Evolutionary conservation across 2,113 vertebrate genomes (phyloP), one percentile per base, ranked within the genome.

Genomic region (Pogonocichla stellata): DNA sequence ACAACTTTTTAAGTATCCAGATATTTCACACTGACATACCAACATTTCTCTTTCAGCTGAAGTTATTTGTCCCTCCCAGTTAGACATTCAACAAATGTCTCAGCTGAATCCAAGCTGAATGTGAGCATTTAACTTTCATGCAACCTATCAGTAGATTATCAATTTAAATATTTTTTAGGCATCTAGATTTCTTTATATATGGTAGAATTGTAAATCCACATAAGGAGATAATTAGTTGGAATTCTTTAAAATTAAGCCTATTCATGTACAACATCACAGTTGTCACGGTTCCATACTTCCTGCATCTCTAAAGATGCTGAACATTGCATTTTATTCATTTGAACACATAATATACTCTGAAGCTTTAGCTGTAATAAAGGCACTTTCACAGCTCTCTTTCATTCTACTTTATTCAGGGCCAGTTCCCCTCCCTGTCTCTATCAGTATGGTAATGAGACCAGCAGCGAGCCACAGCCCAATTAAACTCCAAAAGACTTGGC

Each of bases 371-470:
- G 47, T 34, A 85, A 61, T 69, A 87, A 73, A 87, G 50, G 38
- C 73, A 87, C 25, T 53, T 62, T 88, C 54, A 43, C 15, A 62
- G 51, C 34, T 86, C 51, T 66, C 14, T 78, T 94, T 80, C 53
- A 56, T 74, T 90, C 34, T 62, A 53, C 54, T 73, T 51, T 72
- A 54, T 62, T 92, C 69, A 87, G 18, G 7, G 81, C 91, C 70
- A 62, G 50, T 51, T 92, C 64, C 42, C 20, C 54, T 88, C 17
- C 38, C 22, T 0, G 0, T 42, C n/a, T 77, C 90, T 77, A 70
- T 69, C 90, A 77, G 58, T 85, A 77, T 10, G 25, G 57, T 80
- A 95, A 94, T 90, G 66, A 95, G 90, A 88, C 26, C 62, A 36
- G 47, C 74, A 85, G 50, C 47, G 42, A 90, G 78, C 45, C 79